These are phyloP conservation scores for Dolomedes plantarius DNA, from an alignment of 2,888 invertebrate species.

Conservation along the genomic window DNA sequence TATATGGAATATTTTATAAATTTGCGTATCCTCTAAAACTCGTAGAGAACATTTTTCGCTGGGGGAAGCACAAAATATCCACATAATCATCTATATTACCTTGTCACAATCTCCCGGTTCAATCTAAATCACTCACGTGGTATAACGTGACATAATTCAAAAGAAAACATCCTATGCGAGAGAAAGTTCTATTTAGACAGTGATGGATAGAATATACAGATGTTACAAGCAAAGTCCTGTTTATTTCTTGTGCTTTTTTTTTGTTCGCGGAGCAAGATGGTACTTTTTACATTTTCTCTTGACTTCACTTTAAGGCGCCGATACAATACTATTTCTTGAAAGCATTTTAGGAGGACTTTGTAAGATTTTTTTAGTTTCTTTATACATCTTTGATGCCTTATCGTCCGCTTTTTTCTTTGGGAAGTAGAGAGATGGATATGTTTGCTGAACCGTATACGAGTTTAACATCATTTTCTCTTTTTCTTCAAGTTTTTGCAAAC, in stretches of 20 bases:
- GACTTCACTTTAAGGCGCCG: conserved; percentile 27
- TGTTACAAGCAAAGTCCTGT: conserved; percentile 49
- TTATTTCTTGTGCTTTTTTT: conserved; percentile 34
- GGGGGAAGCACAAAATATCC: not conserved
- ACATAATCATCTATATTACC: conserved; percentile 10
- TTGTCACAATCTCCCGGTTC: conserved; percentile 17
- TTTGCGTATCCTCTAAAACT: not conserved
- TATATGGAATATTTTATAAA: not conserved
- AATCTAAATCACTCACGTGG: conserved; percentile 57
- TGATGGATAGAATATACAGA: conserved; percentile 62
- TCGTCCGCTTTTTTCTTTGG: conserved; percentile 13
- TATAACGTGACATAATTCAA: conserved; percentile 66
- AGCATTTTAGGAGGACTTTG: conserved; percentile 25
- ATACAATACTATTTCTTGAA: conserved; percentile 24
- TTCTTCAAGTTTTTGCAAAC: not conserved
- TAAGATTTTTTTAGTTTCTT: conserved; percentile 18
- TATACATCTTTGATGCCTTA: conserved; percentile 42
- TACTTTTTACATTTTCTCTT: conserved; percentile 25
- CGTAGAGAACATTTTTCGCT: not conserved
- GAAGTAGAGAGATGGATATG: conserved; percentile 31
- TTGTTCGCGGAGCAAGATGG: conserved; percentile 9
- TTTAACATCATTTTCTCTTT: conserved; percentile 52
- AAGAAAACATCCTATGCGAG: conserved; percentile 40
- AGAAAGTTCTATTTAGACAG: conserved; percentile 46
- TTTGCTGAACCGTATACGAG: conserved; percentile 48